phyloP scores from a whole-genome alignment of 2,888 invertebrate genomes.

The Pyrochroa serraticornis region DNA sequence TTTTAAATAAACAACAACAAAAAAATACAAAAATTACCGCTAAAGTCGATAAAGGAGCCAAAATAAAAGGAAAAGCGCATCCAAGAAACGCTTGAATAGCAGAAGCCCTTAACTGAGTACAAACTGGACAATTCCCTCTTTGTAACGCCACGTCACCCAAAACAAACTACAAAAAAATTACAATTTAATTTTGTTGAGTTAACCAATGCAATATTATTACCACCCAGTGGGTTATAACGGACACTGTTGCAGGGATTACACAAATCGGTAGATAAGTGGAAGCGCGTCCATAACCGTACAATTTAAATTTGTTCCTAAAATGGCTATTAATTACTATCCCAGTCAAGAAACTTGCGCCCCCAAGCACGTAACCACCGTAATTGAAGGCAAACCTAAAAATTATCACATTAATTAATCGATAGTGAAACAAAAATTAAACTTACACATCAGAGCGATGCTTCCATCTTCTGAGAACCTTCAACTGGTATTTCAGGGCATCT shows the following conservation, averaged over 20 bases:
- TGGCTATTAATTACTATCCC: conserved; percentile 68
- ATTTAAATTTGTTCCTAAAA: conserved; percentile 67
- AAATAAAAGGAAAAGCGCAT: conserved; percentile 65
- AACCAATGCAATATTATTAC: conserved; percentile 49
- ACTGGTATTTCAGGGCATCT: conserved; percentile 67
- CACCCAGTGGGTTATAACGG: conserved; percentile 64
- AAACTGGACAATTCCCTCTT: conserved; percentile 67
- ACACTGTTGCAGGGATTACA: conserved; percentile 64
- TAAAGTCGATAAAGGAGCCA: conserved; percentile 66
- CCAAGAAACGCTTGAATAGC: conserved; percentile 63
- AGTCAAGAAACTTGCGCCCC: conserved; percentile 60
- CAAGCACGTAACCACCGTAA: conserved; percentile 62
- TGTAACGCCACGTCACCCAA: conserved; percentile 65
- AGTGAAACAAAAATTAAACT: conserved; percentile 42
- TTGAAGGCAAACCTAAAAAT: conserved; percentile 61
- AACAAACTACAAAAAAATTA: conserved; percentile 59
- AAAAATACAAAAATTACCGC: conserved; percentile 60
- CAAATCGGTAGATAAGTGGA: conserved; percentile 68
- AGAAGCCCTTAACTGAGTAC: conserved; percentile 67
- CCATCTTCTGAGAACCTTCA: conserved; percentile 67
- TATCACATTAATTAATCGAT: background rate
- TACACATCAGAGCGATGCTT: conserved; percentile 67
- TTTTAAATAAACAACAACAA: conserved; percentile 30
- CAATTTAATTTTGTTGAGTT: conserved; percentile 1
- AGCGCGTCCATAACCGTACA: conserved; percentile 64